phyloP scores from a whole-genome alignment of 2,888 invertebrate species.

The Lingula anatina region DNA sequence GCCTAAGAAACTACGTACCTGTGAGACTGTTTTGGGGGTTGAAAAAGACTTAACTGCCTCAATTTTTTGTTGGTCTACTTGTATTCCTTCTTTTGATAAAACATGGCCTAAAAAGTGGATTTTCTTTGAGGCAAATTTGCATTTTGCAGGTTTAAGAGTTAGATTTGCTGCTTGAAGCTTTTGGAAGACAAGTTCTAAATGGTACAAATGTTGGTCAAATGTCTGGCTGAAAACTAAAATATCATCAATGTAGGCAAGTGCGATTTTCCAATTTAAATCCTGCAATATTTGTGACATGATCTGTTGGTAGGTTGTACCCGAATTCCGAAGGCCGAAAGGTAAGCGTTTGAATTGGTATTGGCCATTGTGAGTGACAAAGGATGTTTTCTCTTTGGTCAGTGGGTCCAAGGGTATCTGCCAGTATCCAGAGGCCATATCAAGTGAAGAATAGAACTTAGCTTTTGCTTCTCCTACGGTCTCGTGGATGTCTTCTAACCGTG shows the following conservation, averaged over 20 bases:
- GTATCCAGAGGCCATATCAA: constrained; percentile 7
- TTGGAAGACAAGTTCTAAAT: neutral
- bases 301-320: neutral
- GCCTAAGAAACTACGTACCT: neutral
- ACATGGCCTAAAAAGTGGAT: constrained; percentile 1
- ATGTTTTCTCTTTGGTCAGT: neutral
- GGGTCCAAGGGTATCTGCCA: constrained; percentile 5
- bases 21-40: neutral
- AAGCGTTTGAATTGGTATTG: neutral
- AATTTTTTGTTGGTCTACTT: neutral
- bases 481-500: constrained; percentile 6
- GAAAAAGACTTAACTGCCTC: neutral
- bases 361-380: neutral
- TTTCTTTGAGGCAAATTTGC: neutral
- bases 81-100: neutral
- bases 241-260: constrained; percentile 7
- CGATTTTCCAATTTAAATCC: constrained; percentile 7
- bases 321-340: constrained; percentile 3
- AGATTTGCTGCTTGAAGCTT: neutral
- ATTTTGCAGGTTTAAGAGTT: constrained; percentile 2
- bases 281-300: constrained; percentile 1
- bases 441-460: constrained; percentile 4
- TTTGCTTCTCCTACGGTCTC: constrained; percentile 8
- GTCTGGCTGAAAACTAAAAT: neutral
- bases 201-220: neutral